Base-by-base conservation (phyloP, 1,140 invertebrate genomes). In the Cydia splendana region DNA sequence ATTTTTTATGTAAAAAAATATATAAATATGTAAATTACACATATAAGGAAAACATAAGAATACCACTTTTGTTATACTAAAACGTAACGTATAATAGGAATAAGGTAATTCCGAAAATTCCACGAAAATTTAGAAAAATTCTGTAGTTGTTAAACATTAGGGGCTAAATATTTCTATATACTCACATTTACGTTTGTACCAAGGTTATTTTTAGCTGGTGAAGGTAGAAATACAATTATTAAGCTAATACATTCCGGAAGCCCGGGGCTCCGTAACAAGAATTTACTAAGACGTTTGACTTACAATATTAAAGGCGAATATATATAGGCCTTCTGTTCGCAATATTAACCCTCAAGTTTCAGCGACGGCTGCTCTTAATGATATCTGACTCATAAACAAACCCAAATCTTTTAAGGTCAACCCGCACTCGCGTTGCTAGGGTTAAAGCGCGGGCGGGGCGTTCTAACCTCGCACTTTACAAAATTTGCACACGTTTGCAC, bases 351-450 rank as follows among this genome's bases (percentile, higher is more conserved):
- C 20, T 12, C 7, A 24, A 62, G 57, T 24, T 62, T 24, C 18
- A 62, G 57, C 57, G 18, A n/a, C 1, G 51, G 51, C 51, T 53
- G 51, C 51, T 53, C n/a, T 53, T 53, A 53, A 53, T 53, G 18
- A n/a, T 24, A 62, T 20, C 57, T 62, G 57, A 62, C 57, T 80
- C 78, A 81, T 84, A 84, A 82, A 82, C 82, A 84, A 84, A 80
- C 82, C 74, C 78, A 53, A 53, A 53, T 53, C 51, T 87, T 89
- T 85, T 90, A 92, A 90, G 89, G 88, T 91, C 90, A 91, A 88
- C 84, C 85, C 85, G 85, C 83, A 87, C 82, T 89, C 84, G 82
- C 83, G 81, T 87, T 62, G 57, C 57, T 62, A 86, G 85, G 84
- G 82, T 87, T 88, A 85, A 86, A 87, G 87, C 88, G 87, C 85